phyloP scores from a whole-genome alignment of 1,140 invertebrate species.

The Samia ricini region DNA sequence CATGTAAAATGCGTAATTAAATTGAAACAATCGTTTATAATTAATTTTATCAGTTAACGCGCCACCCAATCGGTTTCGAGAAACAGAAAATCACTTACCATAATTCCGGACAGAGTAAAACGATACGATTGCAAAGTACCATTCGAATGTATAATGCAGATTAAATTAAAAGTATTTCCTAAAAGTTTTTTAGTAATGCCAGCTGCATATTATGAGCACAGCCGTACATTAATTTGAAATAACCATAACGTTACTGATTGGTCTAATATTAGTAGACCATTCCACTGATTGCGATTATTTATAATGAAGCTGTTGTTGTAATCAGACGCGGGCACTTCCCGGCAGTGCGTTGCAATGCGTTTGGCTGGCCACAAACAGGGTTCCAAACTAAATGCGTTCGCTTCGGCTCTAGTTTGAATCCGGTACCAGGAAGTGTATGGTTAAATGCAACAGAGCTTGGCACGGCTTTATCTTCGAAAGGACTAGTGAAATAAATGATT shows the following conservation, averaged over 20 bases:
- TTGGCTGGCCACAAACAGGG: slow-evolving; percentile 12
- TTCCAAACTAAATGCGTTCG: slow-evolving; percentile 19
- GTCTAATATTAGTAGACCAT: slow-evolving; percentile 38
- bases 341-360: slow-evolving; percentile 20
- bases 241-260: slow-evolving; percentile 34
- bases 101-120: slow-evolving; percentile 31
- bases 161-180: slow-evolving; percentile 20
- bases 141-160: slow-evolving; percentile 30
- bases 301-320: slow-evolving; percentile 32
- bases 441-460: slow-evolving; percentile 30
- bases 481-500: slow-evolving; percentile 12
- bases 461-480: slow-evolving; percentile 29
- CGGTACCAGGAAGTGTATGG: slow-evolving; percentile 32
- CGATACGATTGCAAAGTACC: slow-evolving; percentile 39
- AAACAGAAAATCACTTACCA: slow-evolving; percentile 39
- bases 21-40: background rate
- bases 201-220: slow-evolving; percentile 24
- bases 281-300: slow-evolving; percentile 38
- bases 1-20: background rate
- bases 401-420: slow-evolving; percentile 15
- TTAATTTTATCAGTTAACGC: background rate
- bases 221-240: slow-evolving; percentile 37
- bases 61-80: slow-evolving; percentile 16
- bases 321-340: slow-evolving; percentile 27
- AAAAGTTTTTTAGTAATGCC: slow-evolving; percentile 26